Evolutionary conservation across 2,888 invertebrate genomes (phyloP).

Genomic region (Lutraria lutraria): DNA sequence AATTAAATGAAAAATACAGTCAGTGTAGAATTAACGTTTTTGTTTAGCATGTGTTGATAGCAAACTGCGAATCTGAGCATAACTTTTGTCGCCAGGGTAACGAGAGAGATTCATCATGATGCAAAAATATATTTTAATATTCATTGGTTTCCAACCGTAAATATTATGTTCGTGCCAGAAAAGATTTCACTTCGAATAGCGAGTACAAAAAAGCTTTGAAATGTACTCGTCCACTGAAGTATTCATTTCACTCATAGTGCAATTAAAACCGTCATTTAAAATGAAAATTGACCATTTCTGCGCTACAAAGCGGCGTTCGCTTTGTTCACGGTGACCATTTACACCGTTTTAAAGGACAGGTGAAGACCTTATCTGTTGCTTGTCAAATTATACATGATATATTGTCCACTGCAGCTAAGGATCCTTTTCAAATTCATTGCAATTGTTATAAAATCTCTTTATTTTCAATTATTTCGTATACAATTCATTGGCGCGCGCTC

Average conservation of each 20-base stretch:
- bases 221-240: neutral
- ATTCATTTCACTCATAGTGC: neutral
- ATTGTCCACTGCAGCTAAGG: slow-evolving; percentile 33
- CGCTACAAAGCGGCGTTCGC: neutral
- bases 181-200: neutral
- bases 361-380: slow-evolving; percentile 43
- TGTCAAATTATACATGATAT: slow-evolving; percentile 56
- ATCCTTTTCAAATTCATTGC: slow-evolving; percentile 28
- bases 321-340: slow-evolving; percentile 37
- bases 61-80: neutral
- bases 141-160: neutral
- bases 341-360: slow-evolving; percentile 44
- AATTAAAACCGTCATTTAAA: slow-evolving; percentile 41
- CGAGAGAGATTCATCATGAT: too few relatives aligned
- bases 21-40: neutral
- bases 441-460: slow-evolving; percentile 58
- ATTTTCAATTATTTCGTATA: slow-evolving; percentile 55
- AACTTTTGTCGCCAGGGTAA: neutral
- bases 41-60: neutral
- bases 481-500: slow-evolving; percentile 45
- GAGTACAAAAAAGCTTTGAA: neutral
- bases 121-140: neutral
- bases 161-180: neutral
- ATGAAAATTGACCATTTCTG: slow-evolving; percentile 48
- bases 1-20: neutral